Percentiles rank a stretch among this genome's conserved stretches.
Evolutionary conservation across 2,888 invertebrate species (phyloP).

Genomic region (Platerodrilus igneus): DNA sequence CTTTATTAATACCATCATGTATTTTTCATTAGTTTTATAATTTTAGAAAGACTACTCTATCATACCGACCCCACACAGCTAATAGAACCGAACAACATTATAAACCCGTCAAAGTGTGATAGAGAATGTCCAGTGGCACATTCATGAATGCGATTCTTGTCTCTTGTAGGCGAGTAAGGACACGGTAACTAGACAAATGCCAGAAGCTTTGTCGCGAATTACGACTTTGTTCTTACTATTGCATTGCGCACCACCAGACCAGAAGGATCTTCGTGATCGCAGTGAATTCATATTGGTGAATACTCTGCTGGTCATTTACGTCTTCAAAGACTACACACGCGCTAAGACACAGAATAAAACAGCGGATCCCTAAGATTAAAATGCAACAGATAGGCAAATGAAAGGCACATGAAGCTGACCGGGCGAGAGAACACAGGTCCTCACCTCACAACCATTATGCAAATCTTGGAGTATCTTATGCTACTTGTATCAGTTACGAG

Average conservation of each 20-base stretch:
- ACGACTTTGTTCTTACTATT: conserved; percentile 20
- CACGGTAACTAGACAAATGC: conserved; percentile 24
- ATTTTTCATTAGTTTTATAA: too few relatives aligned
- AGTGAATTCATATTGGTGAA: conserved; percentile 2
- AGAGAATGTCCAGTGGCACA: conserved; percentile 33
- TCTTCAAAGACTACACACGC: conserved; percentile 20
- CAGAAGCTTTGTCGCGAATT: conserved; percentile 23
- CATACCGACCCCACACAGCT: too few relatives aligned
- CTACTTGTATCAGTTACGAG: conserved; percentile 35
- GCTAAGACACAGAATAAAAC: conserved; percentile 21
- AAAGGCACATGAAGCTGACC: conserved; percentile 31
- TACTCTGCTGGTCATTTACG: conserved; percentile 15
- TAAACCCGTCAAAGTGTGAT: conserved; percentile 7
- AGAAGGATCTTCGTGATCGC: conserved; percentile 10
- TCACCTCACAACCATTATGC: conserved; percentile 36
- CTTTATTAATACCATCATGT: too few relatives aligned
- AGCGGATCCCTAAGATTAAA: conserved; percentile 22
- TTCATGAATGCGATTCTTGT: conserved; percentile 35
- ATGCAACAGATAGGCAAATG: conserved; percentile 33
- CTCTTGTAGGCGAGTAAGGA: conserved; percentile 24
- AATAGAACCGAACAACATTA: conserved; percentile 1
- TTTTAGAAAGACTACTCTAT: too few relatives aligned
- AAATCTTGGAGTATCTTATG: conserved; percentile 35
- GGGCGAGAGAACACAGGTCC: conserved; percentile 29
- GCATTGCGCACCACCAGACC: conserved; percentile 18